Conservation (phyloP, 2,888 invertebrate species). For the Caenorhabditis uteleia region DNA sequence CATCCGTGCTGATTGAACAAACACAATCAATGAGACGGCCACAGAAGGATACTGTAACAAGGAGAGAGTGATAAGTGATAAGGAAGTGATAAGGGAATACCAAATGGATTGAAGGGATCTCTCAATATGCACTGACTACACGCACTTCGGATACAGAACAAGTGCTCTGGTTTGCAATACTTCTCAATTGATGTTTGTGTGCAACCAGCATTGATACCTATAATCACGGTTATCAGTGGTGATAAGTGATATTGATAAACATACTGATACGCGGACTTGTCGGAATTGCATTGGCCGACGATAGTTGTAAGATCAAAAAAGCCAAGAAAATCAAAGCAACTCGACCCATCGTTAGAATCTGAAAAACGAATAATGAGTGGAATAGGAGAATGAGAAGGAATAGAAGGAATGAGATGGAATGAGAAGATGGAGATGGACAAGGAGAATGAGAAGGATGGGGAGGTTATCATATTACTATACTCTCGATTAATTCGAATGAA, state of each 20-base stretch:
- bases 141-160: conserved; percentile 27
- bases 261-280: no score
- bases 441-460: no score
- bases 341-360: no score
- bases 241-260: no score
- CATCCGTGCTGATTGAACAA: conserved; percentile 36
- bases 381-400: no score
- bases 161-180: conserved; percentile 27
- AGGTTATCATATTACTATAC: no score
- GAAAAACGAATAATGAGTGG: no score
- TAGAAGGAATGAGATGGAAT: no score
- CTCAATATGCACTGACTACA: conserved; percentile 38
- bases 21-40: conserved; percentile 28
- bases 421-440: no score
- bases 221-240: background rate
- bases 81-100: no score
- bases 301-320: conserved; percentile 1
- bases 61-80: no score
- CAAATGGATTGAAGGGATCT: conserved; percentile 36
- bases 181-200: conserved; percentile 13
- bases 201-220: conserved; percentile 24
- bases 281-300: conserved; percentile 12
- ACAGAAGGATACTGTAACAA: conserved; percentile 34
- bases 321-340: conserved; percentile 2
- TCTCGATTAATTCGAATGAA: no score